These are phyloP conservation scores for Branchinecta lynchi DNA, from an alignment of 1,140 invertebrate genomes.

Conservation along the genomic window DNA sequence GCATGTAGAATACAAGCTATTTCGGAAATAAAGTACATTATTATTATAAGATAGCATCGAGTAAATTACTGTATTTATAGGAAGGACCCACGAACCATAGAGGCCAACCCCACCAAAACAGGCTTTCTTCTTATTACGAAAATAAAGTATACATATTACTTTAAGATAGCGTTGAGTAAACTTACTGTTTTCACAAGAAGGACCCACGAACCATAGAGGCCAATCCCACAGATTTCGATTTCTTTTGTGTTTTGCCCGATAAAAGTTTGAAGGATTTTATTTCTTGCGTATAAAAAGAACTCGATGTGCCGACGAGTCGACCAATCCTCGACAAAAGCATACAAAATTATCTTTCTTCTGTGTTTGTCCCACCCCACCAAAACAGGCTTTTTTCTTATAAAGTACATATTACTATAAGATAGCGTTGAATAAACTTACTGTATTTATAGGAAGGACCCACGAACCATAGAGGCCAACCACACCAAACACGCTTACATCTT, in stretches of 20 bases:
- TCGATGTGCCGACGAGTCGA: too few species aligned
- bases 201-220: constrained; percentile 79
- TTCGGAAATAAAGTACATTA: too few species aligned
- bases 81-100: constrained; percentile 81
- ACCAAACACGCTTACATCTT: constrained; percentile 41
- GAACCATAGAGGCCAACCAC: constrained; percentile 79
- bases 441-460: constrained; percentile 78
- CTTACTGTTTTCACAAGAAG: constrained; percentile 65
- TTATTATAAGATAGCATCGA: too few species aligned
- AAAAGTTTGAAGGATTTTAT: too few species aligned
- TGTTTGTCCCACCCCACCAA: too few species aligned
- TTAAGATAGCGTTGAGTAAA: constrained; percentile 20
- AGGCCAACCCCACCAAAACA: constrained; percentile 80
- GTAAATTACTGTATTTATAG: constrained; percentile 54
- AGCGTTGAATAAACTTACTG: constrained; percentile 42
- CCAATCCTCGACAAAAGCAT: too few species aligned
- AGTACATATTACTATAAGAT: too few species aligned
- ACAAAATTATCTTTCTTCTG: too few species aligned
- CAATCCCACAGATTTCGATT: too few species aligned
- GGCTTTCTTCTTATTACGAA: background rate
- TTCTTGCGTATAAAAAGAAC: too few species aligned
- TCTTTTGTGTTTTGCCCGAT: too few species aligned
- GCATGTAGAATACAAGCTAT: too few species aligned
- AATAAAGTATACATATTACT: background rate
- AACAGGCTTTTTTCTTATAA: constrained; percentile 70